Conservation (phyloP, 2,888 invertebrate genomes). For the Melitaea athalia region DNA sequence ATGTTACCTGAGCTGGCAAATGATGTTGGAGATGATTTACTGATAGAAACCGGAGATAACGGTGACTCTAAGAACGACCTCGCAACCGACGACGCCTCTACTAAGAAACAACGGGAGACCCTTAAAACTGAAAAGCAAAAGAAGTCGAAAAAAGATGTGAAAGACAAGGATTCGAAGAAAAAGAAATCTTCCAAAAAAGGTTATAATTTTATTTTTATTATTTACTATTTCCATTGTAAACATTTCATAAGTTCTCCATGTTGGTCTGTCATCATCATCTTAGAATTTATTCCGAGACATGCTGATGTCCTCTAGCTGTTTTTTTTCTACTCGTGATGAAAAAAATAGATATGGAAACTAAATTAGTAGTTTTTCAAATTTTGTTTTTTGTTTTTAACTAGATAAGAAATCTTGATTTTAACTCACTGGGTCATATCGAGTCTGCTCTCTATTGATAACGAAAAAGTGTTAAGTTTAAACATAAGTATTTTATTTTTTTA, state of each 20-base stretch:
- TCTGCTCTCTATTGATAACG: too few relatives aligned
- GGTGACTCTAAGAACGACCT: slow-evolving; percentile 50
- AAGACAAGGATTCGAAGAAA: slow-evolving; percentile 71
- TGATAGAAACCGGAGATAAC: slow-evolving; percentile 67
- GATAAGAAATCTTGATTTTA: too few relatives aligned
- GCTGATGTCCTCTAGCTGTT: too few relatives aligned
- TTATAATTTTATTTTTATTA: neutral
- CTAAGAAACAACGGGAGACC: slow-evolving; percentile 49
- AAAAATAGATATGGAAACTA: too few relatives aligned
- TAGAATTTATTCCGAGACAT: too few relatives aligned
- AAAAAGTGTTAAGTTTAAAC: neutral
- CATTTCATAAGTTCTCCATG: neutral
- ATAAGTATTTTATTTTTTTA: slow-evolving; percentile 41
- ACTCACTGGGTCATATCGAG: too few relatives aligned
- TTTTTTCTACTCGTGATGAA: too few relatives aligned
- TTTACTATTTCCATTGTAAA: neutral
- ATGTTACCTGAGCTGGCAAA: slow-evolving; percentile 63
- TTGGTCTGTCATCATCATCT: too few relatives aligned
- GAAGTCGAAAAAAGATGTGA: slow-evolving; percentile 73
- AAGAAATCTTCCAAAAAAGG: slow-evolving; percentile 63
- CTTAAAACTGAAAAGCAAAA: slow-evolving; percentile 78
- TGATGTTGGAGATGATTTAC: slow-evolving; percentile 51
- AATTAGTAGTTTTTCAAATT: too few relatives aligned
- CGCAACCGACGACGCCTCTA: slow-evolving; percentile 44
- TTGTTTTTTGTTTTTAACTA: too few relatives aligned